These are phyloP conservation scores for Diplazon laetatorius DNA, from an alignment of 2,888 invertebrate species.

Conservation along the genomic window DNA sequence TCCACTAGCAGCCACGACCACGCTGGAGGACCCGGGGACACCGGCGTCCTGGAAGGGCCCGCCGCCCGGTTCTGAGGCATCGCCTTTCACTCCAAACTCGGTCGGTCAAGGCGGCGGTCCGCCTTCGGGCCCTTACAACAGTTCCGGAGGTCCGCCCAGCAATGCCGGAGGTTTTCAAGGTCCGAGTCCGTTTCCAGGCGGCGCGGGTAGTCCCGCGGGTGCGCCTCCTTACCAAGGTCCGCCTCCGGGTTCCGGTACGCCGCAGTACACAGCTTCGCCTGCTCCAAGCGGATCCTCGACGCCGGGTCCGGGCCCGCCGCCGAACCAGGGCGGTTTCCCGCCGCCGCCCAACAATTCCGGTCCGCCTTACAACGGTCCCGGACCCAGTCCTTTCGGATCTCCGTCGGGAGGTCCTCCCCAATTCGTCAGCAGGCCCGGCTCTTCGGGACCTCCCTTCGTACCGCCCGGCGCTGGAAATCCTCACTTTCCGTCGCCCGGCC, in stretches of 20 bases:
- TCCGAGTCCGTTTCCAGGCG: slow-evolving; percentile 85
- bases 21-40: slow-evolving; percentile 88
- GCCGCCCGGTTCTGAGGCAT: slow-evolving; percentile 87
- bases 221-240: slow-evolving; percentile 88
- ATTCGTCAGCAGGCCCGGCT: slow-evolving; percentile 86
- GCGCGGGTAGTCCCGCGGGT: slow-evolving; percentile 90
- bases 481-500: slow-evolving; percentile 86
- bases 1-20: slow-evolving; percentile 84
- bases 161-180: slow-evolving; percentile 85
- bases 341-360: slow-evolving; percentile 82
- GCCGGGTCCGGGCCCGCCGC: slow-evolving; percentile 88
- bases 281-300: slow-evolving; percentile 92
- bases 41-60: slow-evolving; percentile 91
- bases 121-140: slow-evolving; percentile 83
- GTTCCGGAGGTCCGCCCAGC: slow-evolving; percentile 81
- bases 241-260: slow-evolving; percentile 90
- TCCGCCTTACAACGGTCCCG: slow-evolving; percentile 88
- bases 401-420: slow-evolving; percentile 86
- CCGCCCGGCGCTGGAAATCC: slow-evolving; percentile 87
- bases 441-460: slow-evolving; percentile 88
- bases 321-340: slow-evolving; percentile 83
- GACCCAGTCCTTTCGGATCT: slow-evolving; percentile 88
- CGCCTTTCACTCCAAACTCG: slow-evolving; percentile 86
- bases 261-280: slow-evolving; percentile 93
- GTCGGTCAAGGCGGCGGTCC: slow-evolving; percentile 84